Base-by-base conservation (phyloP, 2,797 vertebrate species). In the Bradypus variegatus region DNA sequence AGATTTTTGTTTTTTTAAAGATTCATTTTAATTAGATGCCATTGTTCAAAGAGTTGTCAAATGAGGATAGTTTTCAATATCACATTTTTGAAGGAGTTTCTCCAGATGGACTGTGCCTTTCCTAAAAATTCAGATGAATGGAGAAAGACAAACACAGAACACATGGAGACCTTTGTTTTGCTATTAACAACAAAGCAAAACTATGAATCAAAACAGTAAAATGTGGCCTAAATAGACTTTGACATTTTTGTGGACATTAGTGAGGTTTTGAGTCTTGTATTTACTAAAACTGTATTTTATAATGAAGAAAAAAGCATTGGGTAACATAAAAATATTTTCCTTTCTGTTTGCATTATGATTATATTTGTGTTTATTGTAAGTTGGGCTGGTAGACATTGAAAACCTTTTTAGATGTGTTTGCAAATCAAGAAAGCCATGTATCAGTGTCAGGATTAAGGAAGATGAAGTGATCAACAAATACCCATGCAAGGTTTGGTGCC, bases 401-500 rank as follows among this genome's bases (percentile, higher is more conserved):
- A 90, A 77, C 67, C 79, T 25, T 83, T 92, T 58, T 27, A 69
- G 58, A 60, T 93, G 15, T 12, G 10, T 79, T 93, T 53, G 4
- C 23, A 53, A 75, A 21, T 77, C 36, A 60, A 77, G 58, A 70
- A 84, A 93, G 48, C n/a, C 55, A 13, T 80, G 23, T 85, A 53
- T 77, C 88, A 23, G 73, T 95, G 60, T 85, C 29, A 89, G 58
- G 45, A 64, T 93, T 86, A 79, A 94, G 69, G 62, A 73, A 45
- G 76, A 94, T 60, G 84, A 85, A 77, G 45, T 77, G 64, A 85
- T 67, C 21, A 64, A 58, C 62, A 91, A 88, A 70, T 76, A 90
- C 25, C n/a, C 77, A 21, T 79, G 75, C 33, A n/a, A 60, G 48
- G n/a, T 80, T 70, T 45, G 41, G 9, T 85, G 83, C 29, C 60